Evolutionary conservation across 2,888 invertebrate species (phyloP).

Genomic region (Synanthedon vespiformis): DNA sequence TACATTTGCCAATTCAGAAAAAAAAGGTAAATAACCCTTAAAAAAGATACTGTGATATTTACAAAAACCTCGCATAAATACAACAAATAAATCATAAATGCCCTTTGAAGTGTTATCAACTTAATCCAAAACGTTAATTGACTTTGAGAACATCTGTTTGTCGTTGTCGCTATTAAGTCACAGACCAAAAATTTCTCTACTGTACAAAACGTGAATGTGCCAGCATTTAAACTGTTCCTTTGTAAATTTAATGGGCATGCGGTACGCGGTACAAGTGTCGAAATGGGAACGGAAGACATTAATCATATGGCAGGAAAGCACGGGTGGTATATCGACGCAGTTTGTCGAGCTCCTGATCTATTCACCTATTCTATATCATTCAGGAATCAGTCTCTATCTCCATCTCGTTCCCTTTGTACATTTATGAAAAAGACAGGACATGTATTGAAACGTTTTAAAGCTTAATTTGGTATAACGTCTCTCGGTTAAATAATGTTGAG

Average conservation of each 20-base stretch:
- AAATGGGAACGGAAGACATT: conserved; percentile 51
- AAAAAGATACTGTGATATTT: too few species aligned
- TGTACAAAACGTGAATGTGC: not conserved
- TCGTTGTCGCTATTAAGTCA: not conserved
- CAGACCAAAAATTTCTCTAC: not conserved
- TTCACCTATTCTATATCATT: not conserved
- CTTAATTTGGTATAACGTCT: not conserved
- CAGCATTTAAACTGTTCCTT: not conserved
- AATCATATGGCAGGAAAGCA: conserved; percentile 48
- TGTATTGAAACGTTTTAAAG: not conserved
- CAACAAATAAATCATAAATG: conserved; percentile 7
- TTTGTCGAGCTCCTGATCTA: conserved; percentile 18
- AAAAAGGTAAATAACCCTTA: too few species aligned
- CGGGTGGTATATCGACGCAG: conserved; percentile 19
- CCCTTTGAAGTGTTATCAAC: conserved; percentile 6
- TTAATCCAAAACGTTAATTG: conserved; percentile 3
- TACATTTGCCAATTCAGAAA: too few species aligned
- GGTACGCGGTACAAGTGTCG: conserved; percentile 25
- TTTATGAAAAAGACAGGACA: not conserved
- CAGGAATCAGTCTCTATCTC: not conserved
- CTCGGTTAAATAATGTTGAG: conserved; percentile 30
- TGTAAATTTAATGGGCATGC: not conserved
- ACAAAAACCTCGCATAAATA: conserved; percentile 5
- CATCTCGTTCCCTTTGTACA: not conserved
- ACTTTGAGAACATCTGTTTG: conserved; percentile 3